Base-by-base conservation (phyloP, 2,888 invertebrate genomes). In the Sesia bembeciformis region DNA sequence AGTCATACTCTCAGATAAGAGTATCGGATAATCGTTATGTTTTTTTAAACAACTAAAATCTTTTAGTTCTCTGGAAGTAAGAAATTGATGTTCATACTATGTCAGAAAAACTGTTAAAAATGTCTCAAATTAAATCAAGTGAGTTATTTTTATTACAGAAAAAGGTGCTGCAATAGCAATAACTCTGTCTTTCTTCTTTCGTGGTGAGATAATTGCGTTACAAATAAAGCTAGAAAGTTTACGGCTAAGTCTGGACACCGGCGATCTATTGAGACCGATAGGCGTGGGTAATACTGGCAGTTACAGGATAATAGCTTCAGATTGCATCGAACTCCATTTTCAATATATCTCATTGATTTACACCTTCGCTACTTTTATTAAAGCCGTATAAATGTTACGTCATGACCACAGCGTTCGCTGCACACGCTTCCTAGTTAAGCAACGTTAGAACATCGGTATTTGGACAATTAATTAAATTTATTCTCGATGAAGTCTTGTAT, bases 331-430 rank as follows among this genome's bases (percentile, higher is more conserved):
- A 42, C 52, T 54, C 49, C 41, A 55, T 55, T 56, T 56, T 54
- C 57, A 56, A 56, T 57, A 56, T 54, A 58, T 54, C 55, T 53
- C 54, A 51, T 40, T 53, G 51, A 53, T 58, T 58, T 56, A 58
- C 55, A 55, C 55, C 54, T 52, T 46, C 46, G n/a, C 40, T 6
- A 52, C 49, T 55, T 54, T 55, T 53, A 53, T 54, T 54, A 40
- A 23, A 54, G 50, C 51, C 43, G 43, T 51, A 40, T 52, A 52
- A 54, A 41, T 54, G 53, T 57, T 57, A 55, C 55, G 52, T 55
- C 49, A 55, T 23, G 46, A 8, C n/a, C 23, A 23, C 23, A 43
- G n/a, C 46, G n/a, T 6, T 8, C 46, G 46, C 46, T 46, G 8
- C 46, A 8, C 43, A 7, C 43, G 51, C 54, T 58, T 58, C 57